phyloP scores from a whole-genome alignment of 2,113 vertebrate genomes.

The Rhea pennata region DNA sequence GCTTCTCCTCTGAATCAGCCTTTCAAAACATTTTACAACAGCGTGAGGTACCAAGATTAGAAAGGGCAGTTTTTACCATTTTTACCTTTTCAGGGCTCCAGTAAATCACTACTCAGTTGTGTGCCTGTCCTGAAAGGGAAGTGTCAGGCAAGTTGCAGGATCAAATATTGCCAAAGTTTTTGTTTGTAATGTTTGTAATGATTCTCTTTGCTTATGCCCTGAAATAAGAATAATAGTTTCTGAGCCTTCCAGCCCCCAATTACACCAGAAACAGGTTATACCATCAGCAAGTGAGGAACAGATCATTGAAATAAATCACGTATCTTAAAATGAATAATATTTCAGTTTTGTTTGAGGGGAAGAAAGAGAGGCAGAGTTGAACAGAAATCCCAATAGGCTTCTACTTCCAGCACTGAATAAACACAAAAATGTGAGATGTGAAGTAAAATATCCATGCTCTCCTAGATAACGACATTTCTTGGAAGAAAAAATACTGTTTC shows the following conservation, averaged over 20 bases:
- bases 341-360: neutral
- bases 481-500: neutral
- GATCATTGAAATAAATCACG: neutral
- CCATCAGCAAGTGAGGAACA: neutral
- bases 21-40: neutral
- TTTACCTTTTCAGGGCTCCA: slow-evolving; percentile 29
- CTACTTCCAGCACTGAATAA: neutral
- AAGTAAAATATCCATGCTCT: neutral
- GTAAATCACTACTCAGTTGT: slow-evolving; percentile 7
- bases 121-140: neutral
- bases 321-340: neutral
- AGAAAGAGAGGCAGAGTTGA: neutral
- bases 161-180: neutral
- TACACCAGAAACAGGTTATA: neutral
- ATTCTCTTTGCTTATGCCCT: neutral
- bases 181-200: neutral
- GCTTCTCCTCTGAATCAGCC: neutral
- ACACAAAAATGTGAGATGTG: neutral
- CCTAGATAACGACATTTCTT: neutral
- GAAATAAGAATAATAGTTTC: neutral
- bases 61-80: slow-evolving; percentile 13
- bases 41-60: neutral
- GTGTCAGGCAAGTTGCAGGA: neutral
- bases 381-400: neutral
- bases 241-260: neutral